Percentiles rank a stretch among this genome's conserved stretches.
Evolutionary conservation across 2,113 vertebrate species (phyloP).

Genomic region (Lampris megalopsis): DNA sequence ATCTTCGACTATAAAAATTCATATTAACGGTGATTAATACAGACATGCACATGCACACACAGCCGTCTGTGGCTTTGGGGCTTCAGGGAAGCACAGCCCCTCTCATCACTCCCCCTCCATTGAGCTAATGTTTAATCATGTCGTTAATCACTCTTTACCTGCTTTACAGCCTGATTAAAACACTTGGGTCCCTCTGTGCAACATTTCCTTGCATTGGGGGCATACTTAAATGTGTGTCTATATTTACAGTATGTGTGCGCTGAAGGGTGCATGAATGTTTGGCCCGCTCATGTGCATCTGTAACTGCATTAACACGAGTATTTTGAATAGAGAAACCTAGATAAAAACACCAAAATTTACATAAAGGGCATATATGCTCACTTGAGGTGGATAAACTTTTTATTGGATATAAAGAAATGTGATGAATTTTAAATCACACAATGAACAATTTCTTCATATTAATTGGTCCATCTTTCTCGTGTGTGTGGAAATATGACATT

Average conservation of each 20-base stretch:
- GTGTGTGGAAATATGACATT: too few species aligned
- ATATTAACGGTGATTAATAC: not conserved
- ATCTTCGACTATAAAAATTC: not conserved
- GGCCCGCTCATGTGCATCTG: not conserved
- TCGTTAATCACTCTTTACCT: slow-evolving; percentile 68
- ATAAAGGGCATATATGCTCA: too few species aligned
- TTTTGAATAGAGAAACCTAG: too few species aligned
- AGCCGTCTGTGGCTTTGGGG: not conserved
- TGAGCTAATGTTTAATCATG: slow-evolving; percentile 48
- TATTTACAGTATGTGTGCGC: slow-evolving; percentile 2
- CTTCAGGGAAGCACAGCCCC: slow-evolving; percentile 14
- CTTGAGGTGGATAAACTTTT: too few species aligned
- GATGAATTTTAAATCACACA: too few species aligned
- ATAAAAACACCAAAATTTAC: too few species aligned
- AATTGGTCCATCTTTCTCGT: too few species aligned
- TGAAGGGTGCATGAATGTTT: not conserved
- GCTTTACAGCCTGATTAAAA: slow-evolving; percentile 57
- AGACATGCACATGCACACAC: not conserved
- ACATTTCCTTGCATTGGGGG: not conserved
- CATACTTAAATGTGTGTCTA: slow-evolving; percentile 22
- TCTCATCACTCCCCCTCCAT: slow-evolving; percentile 37
- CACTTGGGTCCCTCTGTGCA: slow-evolving; percentile 28
- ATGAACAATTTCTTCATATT: too few species aligned
- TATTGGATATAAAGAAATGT: too few species aligned
- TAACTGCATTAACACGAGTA: not conserved